Evolutionary conservation across 1,140 invertebrate species (phyloP), one percentile per base, ranked within the genome.

Genomic region (Tetragonula clypearis): DNA sequence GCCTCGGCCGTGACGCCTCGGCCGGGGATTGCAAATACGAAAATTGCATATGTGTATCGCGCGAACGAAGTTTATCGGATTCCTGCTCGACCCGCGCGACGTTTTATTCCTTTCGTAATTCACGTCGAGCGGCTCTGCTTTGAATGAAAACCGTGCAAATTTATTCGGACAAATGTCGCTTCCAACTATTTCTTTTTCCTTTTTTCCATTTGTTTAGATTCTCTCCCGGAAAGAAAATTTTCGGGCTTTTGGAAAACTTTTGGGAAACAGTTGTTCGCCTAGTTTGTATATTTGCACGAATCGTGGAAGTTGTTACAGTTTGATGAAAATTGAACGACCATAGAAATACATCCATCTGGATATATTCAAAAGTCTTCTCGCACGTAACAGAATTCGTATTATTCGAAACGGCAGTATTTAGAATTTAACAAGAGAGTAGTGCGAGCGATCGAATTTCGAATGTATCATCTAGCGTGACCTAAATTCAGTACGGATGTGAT

Each of bases 21-120:
- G 74, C 83, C 58, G 6, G 6, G 78, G 84, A 81, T 85, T 74
- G 78, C 79, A 74, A 85, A 80, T 80, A 80, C 84, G 62, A 68
- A 35, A 66, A 81, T 81, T 74, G 79, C 79, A 81, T 75, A 81
- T 85, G 84, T 85, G 84, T 80, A 85, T 81, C 84, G 84, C 79
- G 49, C 21, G 71, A 81, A 68, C 84, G 53, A 85, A 74, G 78
- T 81, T 85, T 81, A 85, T 85, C 84, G 79, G 77, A 81, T 85
- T 81, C 79, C 79, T 49, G 26, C 62, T 1, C 78, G 41, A 53
- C 26, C 77, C 60, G 58, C 78, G 71, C 77, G 71, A 66, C 78
- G 71, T 81, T 75, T 74, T 69, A 73, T 85, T 85, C 76, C 77
- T 84, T 85, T 30, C 83, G 74, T 72, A 72, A 78, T 84, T 82